These are phyloP conservation scores for Otus sunia DNA, from an alignment of 2,113 vertebrate species.

Conservation along the genomic window DNA sequence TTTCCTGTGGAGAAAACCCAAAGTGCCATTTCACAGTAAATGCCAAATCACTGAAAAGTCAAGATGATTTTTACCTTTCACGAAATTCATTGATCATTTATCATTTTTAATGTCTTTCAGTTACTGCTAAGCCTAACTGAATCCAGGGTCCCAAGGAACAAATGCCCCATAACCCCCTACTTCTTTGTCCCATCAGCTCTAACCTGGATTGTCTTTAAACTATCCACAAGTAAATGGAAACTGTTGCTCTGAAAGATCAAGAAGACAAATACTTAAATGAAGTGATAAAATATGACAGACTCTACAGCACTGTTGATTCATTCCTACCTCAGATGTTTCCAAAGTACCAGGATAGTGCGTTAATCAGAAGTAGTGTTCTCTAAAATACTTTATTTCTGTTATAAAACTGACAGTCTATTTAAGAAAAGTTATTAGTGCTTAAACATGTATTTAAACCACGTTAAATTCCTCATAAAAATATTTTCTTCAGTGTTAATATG, in stretches of 20 bases:
- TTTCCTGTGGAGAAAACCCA: neutral
- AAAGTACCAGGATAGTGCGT: neutral
- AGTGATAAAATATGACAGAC: conserved; percentile 7
- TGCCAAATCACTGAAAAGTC: neutral
- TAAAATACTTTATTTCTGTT: conserved; percentile 11
- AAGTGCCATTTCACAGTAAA: neutral
- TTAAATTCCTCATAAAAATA: neutral
- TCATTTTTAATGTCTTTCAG: neutral
- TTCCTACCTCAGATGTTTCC: conserved; percentile 21
- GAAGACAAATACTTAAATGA: neutral
- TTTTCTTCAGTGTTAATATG: neutral
- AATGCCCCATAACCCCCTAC: neutral
- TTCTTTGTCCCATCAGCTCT: neutral
- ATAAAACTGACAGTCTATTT: neutral
- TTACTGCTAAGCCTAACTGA: neutral
- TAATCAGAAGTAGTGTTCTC: neutral
- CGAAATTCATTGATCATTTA: neutral
- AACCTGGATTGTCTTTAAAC: neutral
- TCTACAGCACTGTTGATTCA: conserved; percentile 20
- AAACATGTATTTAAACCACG: neutral
- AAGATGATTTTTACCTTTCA: neutral
- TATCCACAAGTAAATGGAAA: neutral
- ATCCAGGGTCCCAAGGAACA: neutral
- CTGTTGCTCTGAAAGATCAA: neutral
- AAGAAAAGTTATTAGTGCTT: conserved; percentile 1